These are phyloP conservation scores for Actenoides hombroni DNA, from an alignment of 2,113 vertebrate genomes.

Conservation along the genomic window DNA sequence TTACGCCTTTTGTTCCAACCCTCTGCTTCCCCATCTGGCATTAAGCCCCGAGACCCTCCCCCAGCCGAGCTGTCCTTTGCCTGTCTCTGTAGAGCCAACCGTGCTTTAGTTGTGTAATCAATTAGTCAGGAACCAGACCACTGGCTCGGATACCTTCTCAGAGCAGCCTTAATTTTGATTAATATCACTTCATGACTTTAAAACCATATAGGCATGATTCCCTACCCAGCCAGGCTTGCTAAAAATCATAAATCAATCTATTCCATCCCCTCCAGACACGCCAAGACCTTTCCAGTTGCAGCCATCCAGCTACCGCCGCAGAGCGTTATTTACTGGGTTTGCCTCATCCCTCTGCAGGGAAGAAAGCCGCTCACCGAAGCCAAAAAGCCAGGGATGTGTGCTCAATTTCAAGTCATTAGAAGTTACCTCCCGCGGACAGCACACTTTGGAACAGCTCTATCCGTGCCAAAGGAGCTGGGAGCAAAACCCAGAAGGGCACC, in stretches of 20 bases:
- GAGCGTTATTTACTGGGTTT: neutral
- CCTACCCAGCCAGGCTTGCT: constrained; percentile 52
- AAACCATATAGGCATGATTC: constrained; percentile 52
- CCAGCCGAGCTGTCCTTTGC: constrained; percentile 56
- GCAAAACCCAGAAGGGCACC: neutral
- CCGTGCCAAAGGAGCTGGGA: neutral
- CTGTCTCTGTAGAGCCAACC: constrained; percentile 20
- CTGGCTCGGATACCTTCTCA: constrained; percentile 37
- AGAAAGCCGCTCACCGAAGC: neutral
- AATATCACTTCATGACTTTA: constrained; percentile 67
- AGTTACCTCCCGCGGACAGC: neutral
- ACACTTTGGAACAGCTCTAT: neutral
- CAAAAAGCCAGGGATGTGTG: neutral
- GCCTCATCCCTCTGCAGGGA: neutral
- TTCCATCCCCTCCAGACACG: constrained; percentile 32
- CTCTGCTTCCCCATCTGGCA: constrained; percentile 55
- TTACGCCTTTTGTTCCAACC: constrained; percentile 56
- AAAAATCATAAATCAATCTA: constrained; percentile 75
- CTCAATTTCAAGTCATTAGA: neutral
- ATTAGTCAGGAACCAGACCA: constrained; percentile 50
- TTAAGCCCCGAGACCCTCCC: constrained; percentile 56
- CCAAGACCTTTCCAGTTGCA: constrained; percentile 47
- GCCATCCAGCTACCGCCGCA: constrained; percentile 17
- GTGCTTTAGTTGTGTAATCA: constrained; percentile 50
- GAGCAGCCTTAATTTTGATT: constrained; percentile 75